Conservation (phyloP, 2,888 invertebrate species). For the Ommatoiulus sabulosus region DNA sequence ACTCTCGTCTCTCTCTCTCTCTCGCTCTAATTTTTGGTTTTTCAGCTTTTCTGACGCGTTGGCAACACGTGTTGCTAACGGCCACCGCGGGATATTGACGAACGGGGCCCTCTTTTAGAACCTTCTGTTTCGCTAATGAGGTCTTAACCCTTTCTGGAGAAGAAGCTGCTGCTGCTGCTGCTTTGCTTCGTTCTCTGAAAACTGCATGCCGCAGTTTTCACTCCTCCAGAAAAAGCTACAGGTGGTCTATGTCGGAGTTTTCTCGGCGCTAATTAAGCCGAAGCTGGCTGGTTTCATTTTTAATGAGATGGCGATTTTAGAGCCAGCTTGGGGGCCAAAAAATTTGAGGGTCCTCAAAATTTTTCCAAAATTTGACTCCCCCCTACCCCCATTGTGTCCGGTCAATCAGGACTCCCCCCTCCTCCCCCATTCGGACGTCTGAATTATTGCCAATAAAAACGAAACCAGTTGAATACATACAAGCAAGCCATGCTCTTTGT, state of each 20-base stretch:
- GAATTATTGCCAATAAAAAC: not conserved
- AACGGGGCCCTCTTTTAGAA: not conserved
- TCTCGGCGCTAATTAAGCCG: constrained; percentile 37
- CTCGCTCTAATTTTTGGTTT: too few relatives aligned
- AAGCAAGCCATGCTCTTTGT: too few relatives aligned
- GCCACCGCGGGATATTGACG: constrained; percentile 29
- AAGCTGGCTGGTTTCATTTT: not conserved
- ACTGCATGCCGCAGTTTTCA: not conserved
- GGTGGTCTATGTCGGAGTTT: not conserved
- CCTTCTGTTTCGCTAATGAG: constrained; percentile 12
- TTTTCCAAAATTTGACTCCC: not conserved
- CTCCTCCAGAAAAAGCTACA: not conserved
- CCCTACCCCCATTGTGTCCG: not conserved
- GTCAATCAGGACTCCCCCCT: not conserved
- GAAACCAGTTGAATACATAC: too few relatives aligned
- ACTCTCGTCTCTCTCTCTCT: not conserved
- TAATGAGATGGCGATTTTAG: constrained; percentile 14
- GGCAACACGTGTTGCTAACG: constrained; percentile 3
- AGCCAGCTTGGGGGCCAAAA: constrained; percentile 8
- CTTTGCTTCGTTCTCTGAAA: not conserved
- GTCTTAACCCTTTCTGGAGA: not conserved
- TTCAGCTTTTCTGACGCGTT: too few relatives aligned
- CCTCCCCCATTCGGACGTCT: not conserved
- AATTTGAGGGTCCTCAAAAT: not conserved
- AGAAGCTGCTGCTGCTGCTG: too few relatives aligned